Conservation (phyloP, 1,140 invertebrate genomes). For the Helicoverpa zea region DNA sequence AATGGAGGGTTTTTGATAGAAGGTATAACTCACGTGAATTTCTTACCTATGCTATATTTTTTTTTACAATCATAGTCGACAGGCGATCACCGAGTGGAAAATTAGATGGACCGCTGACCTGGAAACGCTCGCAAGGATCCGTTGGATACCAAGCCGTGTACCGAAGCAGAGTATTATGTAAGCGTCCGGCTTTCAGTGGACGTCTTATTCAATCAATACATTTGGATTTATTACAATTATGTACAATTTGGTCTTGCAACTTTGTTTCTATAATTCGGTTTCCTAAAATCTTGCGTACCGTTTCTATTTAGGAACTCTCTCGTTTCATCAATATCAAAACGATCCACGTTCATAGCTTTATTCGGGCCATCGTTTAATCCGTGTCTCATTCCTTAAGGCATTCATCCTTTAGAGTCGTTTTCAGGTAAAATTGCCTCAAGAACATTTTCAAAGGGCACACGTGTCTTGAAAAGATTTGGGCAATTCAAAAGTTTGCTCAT, state of each 20-base stretch:
- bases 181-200: neutral
- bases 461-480: conserved; percentile 1
- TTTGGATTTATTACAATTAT: too few relatives aligned
- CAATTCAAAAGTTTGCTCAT: neutral
- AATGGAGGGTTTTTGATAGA: neutral
- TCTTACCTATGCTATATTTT: conserved; percentile 19
- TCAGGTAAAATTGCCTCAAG: conserved; percentile 15
- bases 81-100: conserved; percentile 22
- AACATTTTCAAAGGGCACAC: neutral
- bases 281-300: neutral
- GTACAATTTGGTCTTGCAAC: neutral
- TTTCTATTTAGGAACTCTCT: neutral
- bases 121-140: conserved; percentile 21
- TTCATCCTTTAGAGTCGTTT: conserved; percentile 10
- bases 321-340: neutral
- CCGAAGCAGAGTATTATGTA: conserved; percentile 22
- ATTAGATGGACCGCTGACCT: conserved; percentile 37
- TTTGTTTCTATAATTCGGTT: neutral
- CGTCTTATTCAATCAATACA: neutral
- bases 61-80: conserved; percentile 24
- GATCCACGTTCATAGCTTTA: neutral
- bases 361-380: too few relatives aligned
- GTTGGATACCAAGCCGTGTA: neutral
- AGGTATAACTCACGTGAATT: conserved; percentile 6
- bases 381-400: neutral